A percentile compares a stretch with the other conserved stretches of the same genome.
Conservation (phyloP, 2,113 vertebrate species). For the Tyrannus savana region DNA sequence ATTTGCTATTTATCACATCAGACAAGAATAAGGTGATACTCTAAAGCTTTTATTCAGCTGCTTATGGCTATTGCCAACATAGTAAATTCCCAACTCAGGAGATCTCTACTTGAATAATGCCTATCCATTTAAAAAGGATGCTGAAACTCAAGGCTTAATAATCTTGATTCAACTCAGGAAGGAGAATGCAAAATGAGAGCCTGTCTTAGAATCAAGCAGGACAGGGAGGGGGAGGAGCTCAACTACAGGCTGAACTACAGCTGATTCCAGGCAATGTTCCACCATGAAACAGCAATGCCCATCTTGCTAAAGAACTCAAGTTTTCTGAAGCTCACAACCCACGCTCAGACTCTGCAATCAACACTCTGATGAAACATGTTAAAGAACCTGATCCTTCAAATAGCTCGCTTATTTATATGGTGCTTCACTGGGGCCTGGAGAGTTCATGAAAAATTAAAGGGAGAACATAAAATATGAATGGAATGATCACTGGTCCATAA, state of each 20-base stretch:
- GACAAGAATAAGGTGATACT: not conserved
- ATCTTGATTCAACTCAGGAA: not conserved
- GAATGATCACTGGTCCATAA: not conserved
- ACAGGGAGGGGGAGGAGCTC: not conserved
- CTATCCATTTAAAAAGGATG: not conserved
- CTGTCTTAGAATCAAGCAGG: not conserved
- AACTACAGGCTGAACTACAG: not conserved
- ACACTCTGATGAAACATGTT: not conserved
- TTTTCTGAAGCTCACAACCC: not conserved
- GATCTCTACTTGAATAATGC: not conserved
- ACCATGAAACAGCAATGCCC: not conserved
- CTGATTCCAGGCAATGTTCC: not conserved
- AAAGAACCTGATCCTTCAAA: not conserved
- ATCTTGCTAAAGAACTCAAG: not conserved
- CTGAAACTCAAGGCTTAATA: not conserved
- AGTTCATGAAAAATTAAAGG: constrained; percentile 57
- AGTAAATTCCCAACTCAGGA: not conserved
- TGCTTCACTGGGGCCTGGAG: not conserved
- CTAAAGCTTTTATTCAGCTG: not conserved
- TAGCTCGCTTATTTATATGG: constrained; percentile 14
- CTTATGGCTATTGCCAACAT: not conserved
- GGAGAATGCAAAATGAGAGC: not conserved
- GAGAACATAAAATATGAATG: constrained; percentile 59
- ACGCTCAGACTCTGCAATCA: not conserved
- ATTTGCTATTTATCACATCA: not conserved